These are phyloP conservation scores for Melopsittacus undulatus DNA, from an alignment of 2,797 vertebrate species.

Conservation along the genomic window DNA sequence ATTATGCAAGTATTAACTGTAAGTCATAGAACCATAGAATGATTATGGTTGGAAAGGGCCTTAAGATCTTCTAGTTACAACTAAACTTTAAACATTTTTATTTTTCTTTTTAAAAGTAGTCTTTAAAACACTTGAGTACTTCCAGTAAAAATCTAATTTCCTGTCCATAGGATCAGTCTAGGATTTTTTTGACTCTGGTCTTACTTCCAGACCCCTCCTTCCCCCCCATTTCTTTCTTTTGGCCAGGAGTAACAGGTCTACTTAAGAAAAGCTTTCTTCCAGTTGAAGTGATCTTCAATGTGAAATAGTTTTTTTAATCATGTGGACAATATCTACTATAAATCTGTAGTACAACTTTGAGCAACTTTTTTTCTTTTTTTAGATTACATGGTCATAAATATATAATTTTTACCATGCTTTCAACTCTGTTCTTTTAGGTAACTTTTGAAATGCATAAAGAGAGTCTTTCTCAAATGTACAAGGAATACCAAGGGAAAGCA, in stretches of 20 bases:
- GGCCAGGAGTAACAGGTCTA: neutral
- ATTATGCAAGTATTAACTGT: neutral
- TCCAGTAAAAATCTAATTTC: neutral
- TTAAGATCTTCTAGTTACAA: neutral
- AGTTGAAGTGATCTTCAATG: neutral
- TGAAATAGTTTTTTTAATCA: neutral
- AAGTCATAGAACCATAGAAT: neutral
- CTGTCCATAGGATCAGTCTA: neutral
- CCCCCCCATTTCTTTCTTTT: neutral
- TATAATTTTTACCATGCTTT: neutral
- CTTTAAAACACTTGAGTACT: neutral
- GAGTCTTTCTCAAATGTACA: conserved; percentile 87
- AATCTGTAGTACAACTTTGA: neutral
- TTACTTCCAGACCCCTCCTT: neutral
- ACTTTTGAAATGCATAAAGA: conserved; percentile 97
- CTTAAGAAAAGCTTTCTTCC: neutral
- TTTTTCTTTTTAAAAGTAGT: neutral
- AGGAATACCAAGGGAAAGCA: conserved; percentile 85
- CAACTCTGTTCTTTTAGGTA: conserved; percentile 81
- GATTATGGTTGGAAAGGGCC: neutral
- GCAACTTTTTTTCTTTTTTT: neutral
- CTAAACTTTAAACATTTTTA: neutral
- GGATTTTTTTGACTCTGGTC: neutral
- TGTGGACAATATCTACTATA: neutral
- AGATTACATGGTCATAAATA: neutral